A percentile compares a stretch with the other conserved stretches of the same genome.
phyloP scores from a whole-genome alignment of 1,140 invertebrate species.

The Drosophila arawakana region DNA sequence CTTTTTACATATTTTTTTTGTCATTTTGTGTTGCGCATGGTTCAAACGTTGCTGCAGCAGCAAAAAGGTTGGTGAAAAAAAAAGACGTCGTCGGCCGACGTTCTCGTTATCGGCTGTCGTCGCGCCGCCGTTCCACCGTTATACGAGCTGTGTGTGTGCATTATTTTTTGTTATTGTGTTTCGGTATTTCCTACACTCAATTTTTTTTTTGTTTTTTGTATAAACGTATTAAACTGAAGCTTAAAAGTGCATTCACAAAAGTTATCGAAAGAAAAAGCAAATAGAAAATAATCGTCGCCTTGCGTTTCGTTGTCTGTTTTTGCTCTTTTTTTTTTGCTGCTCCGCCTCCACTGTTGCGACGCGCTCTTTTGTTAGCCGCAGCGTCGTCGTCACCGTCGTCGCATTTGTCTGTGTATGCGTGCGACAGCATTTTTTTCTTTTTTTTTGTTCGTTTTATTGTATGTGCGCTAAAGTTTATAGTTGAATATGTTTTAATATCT shows the following conservation, averaged over 20 bases:
- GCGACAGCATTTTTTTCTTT: constrained; percentile 30
- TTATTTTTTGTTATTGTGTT: constrained; percentile 55
- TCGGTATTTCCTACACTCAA: constrained; percentile 17
- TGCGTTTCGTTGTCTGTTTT: constrained; percentile 30
- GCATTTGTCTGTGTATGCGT: constrained; percentile 36
- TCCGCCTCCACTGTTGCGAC: constrained; percentile 48
- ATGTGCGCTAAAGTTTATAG: constrained; percentile 44
- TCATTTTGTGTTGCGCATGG: constrained; percentile 48
- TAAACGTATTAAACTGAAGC: constrained; percentile 8
- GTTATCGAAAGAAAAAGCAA: constrained; percentile 19
- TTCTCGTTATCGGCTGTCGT: constrained; percentile 52
- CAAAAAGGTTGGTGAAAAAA: constrained; percentile 56
- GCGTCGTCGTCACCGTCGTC: constrained; percentile 27
- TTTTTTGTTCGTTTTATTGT: constrained; percentile 25
- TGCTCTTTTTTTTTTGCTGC: constrained; percentile 17
- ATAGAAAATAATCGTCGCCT: constrained; percentile 22
- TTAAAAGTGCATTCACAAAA: constrained; percentile 27
- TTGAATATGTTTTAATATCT: constrained; percentile 47
- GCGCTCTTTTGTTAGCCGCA: constrained; percentile 55
- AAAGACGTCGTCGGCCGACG: constrained; percentile 40
- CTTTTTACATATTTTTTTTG: constrained; percentile 29
- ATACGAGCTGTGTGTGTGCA: constrained; percentile 49
- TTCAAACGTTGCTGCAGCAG: constrained; percentile 43
- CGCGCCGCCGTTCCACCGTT: constrained; percentile 48
- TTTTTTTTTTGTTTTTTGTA: constrained; percentile 10